phyloP scores from a whole-genome alignment of 1,140 invertebrate genomes.

The Drosophila athabasca region DNA sequence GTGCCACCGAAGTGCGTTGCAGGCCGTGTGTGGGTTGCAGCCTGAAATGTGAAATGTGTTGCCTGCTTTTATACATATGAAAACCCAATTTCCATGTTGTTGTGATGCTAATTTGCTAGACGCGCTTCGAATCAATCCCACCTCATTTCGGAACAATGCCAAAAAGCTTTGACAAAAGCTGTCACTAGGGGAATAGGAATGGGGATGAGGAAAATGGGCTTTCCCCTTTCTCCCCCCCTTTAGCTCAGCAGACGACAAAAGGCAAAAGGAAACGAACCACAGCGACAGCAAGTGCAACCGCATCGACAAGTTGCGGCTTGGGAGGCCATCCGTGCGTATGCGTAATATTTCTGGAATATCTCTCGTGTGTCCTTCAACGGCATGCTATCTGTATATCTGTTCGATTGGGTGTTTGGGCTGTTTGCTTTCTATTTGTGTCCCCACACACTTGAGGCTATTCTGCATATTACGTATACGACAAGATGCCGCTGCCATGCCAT shows the following conservation, averaged over 20 bases:
- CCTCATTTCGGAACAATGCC: constrained; percentile 15
- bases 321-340: constrained; percentile 58
- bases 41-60: not conserved
- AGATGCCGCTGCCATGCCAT: constrained; percentile 31
- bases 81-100: constrained; percentile 9
- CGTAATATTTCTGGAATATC: constrained; percentile 58
- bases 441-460: constrained; percentile 27
- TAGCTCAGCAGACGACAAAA: not conserved
- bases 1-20: not conserved
- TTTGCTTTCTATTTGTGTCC: constrained; percentile 42
- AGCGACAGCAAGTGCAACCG: constrained; percentile 15
- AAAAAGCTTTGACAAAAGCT: constrained; percentile 23
- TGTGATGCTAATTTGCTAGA: constrained; percentile 32
- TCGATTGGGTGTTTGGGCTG: not conserved
- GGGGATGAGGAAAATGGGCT: constrained; percentile 7
- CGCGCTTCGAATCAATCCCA: constrained; percentile 2
- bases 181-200: constrained; percentile 2
- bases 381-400: constrained; percentile 9
- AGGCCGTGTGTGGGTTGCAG: not conserved
- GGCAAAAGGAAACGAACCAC: constrained; percentile 5
- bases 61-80: not conserved
- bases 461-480: constrained; percentile 29
- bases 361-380: constrained; percentile 24
- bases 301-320: constrained; percentile 51
- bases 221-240: constrained; percentile 2